A percentile compares a stretch with the other conserved stretches of the same genome.
Conservation (phyloP, 2,113 vertebrate species). For the Megaleporinus macrocephalus region DNA sequence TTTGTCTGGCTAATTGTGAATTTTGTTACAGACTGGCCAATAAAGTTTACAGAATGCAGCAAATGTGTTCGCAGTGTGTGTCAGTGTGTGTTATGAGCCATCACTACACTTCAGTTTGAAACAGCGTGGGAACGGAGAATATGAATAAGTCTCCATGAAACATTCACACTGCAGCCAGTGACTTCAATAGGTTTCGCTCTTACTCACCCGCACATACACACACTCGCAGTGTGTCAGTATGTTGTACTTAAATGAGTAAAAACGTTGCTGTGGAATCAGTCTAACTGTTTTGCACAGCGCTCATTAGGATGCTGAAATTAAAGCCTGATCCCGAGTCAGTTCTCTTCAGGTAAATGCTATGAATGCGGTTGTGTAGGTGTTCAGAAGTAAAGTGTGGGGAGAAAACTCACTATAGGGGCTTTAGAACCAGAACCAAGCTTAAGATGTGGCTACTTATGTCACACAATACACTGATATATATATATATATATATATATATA, state of each 20-base stretch:
- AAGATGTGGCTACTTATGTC: too few relatives aligned
- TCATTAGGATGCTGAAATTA: background rate
- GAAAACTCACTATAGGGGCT: background rate
- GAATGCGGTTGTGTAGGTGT: background rate
- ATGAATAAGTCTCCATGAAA: background rate
- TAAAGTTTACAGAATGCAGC: background rate
- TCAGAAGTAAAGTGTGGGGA: conserved; percentile 19
- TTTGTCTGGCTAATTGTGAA: too few relatives aligned
- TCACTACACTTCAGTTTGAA: background rate
- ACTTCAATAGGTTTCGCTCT: conserved; percentile 1
- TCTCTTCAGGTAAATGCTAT: background rate
- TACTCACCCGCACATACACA: background rate
- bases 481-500: background rate
- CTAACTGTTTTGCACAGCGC: background rate
- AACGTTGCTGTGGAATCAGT: background rate
- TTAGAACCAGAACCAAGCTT: too few relatives aligned
- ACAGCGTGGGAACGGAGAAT: background rate
- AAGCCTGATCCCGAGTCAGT: background rate
- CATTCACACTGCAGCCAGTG: background rate
- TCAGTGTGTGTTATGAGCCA: background rate
- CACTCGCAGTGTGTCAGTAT: background rate
- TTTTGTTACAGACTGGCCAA: too few relatives aligned
- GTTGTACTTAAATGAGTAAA: background rate
- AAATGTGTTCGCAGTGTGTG: conserved; percentile 35
- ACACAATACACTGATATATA: too few relatives aligned